Evolutionary conservation across 2,888 invertebrate species (phyloP), one percentile per base, ranked within the genome.

Genomic region (Nomada flava): DNA sequence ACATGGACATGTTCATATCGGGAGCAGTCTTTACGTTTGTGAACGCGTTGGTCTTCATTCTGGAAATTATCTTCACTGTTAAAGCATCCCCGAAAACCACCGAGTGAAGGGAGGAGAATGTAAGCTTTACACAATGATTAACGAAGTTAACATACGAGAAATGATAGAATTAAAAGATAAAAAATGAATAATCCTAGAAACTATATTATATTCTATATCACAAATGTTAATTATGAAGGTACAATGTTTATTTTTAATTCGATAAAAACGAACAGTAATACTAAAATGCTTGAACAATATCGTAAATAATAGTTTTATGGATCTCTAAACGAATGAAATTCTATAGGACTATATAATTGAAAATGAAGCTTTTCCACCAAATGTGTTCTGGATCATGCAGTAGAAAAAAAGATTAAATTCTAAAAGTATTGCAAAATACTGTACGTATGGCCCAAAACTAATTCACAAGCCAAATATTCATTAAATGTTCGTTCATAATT

Each of bases 1-100:
- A 96, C 89, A 95, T 96, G 94, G 96, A 96, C 88, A 95, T 96
- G 93, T 94, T 96, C 89, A 95, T 96, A 82, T 95, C 96, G 2
- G 95, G 96, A 1, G 95, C 96, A 42, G 95, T 96, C 52, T 96
- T 96, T 88, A 95, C 96, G 13, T 95, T 96, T 81, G 91, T 96
- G 72, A 95, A 96, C 89, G 95, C 95, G 0, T 92, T 94, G 0
- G 95, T 96, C 15, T 96, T 96, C 91, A 94, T 95, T 64, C 90
- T 95, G 15, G 96, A 96, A 90, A 95, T 96, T 47, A 94, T 95
- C 90, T 92, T 96, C 71, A 96, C 96, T 1, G 95, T 96, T 90
- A 95, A 94, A 90, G 91, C 89, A 60, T 74, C 77, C 13, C 85
- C 90, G 70, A 92, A 91, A 84, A 82, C 23, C 73, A 42, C 53